Evolutionary conservation across 2,797 vertebrate genomes (phyloP).

Genomic region (Philypnodon macrostomus): DNA sequence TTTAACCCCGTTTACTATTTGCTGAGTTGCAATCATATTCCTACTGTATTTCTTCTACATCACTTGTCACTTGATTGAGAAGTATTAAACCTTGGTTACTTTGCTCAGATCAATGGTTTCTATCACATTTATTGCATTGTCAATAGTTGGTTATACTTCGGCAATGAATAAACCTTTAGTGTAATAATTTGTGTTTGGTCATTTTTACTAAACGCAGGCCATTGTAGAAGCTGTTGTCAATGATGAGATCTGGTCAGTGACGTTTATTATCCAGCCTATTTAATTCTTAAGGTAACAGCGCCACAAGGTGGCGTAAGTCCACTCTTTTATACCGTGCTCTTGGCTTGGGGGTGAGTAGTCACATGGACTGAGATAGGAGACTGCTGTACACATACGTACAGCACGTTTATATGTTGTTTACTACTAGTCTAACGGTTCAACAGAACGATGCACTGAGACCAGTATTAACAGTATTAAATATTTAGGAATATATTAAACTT

Average conservation of each 20-base stretch:
- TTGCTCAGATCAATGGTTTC: conserved; percentile 76
- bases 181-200: conserved; percentile 67
- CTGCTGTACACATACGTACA: conserved; percentile 28
- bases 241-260: conserved; percentile 3
- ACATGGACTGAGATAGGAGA: conserved; percentile 72
- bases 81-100: conserved; percentile 69
- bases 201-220: conserved; percentile 11
- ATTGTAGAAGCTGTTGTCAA: background rate
- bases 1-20: conserved; percentile 70
- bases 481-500: too few relatives aligned
- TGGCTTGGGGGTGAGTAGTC: conserved; percentile 62
- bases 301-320: conserved; percentile 77
- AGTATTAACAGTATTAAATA: too few relatives aligned
- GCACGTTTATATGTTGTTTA: conserved; percentile 40
- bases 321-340: conserved; percentile 38
- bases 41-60: conserved; percentile 70
- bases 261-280: background rate
- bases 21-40: conserved; percentile 77
- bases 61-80: conserved; percentile 67
- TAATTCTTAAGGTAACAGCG: conserved; percentile 14
- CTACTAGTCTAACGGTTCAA: conserved; percentile 28
- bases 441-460: background rate
- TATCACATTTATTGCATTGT: conserved; percentile 83
- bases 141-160: conserved; percentile 83
- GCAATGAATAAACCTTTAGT: conserved; percentile 83